These are phyloP conservation scores for Sinelater perroti DNA, from an alignment of 2,888 invertebrate species.

Conservation along the genomic window DNA sequence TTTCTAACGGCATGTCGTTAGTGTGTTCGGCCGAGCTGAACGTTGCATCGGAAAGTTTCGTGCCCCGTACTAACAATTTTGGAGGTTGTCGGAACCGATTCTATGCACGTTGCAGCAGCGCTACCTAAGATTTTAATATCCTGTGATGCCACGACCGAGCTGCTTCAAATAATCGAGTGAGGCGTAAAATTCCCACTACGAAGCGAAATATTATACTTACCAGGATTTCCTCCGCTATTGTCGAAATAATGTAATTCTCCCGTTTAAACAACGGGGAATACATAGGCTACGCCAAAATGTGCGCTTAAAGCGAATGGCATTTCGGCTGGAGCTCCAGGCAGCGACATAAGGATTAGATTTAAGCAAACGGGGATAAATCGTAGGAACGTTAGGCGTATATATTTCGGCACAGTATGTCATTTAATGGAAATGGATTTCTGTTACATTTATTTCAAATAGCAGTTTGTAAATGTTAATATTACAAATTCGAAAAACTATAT, in stretches of 20 bases:
- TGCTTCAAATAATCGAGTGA: background rate
- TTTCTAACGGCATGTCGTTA: background rate
- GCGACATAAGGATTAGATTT: background rate
- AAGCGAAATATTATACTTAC: background rate
- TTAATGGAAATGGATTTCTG: too few species aligned
- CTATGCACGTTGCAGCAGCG: slow-evolving; percentile 10
- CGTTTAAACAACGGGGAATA: slow-evolving; percentile 2
- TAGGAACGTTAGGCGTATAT: too few species aligned
- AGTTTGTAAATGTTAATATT: too few species aligned
- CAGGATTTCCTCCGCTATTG: background rate
- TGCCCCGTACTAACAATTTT: slow-evolving; percentile 10
- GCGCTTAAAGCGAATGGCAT: background rate
- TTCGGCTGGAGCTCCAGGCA: background rate
- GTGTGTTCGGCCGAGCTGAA: slow-evolving; percentile 5
- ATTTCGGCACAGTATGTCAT: slow-evolving; percentile 1
- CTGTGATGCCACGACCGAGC: background rate
- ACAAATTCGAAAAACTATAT: too few species aligned
- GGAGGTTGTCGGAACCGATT: background rate
- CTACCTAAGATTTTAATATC: background rate
- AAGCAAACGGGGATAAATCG: background rate
- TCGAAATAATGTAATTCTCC: background rate
- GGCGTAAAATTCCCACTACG: background rate
- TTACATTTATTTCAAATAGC: too few species aligned
- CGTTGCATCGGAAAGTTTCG: slow-evolving; percentile 6
- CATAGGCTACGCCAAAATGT: background rate